phyloP scores from a whole-genome alignment of 1,140 invertebrate genomes.

The Epicauta chinensis region DNA sequence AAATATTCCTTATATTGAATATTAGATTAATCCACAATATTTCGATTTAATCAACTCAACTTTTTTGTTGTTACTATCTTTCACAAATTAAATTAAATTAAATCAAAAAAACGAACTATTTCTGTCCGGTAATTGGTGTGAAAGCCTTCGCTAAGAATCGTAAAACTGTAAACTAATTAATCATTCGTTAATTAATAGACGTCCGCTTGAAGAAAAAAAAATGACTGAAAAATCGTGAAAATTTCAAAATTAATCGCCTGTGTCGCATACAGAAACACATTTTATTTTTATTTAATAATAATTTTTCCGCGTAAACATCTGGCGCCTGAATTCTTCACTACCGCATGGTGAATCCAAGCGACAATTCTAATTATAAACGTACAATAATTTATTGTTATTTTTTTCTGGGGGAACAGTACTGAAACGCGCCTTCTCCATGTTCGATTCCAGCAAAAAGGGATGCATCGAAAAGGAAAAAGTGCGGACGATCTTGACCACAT shows the following conservation, averaged over 20 bases:
- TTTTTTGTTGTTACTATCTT: too few relatives aligned
- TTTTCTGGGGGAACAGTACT: conserved; percentile 62
- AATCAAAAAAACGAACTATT: too few relatives aligned
- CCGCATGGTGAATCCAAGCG: neutral
- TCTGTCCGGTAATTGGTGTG: too few relatives aligned
- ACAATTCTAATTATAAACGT: neutral
- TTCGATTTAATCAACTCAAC: too few relatives aligned
- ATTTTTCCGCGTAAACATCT: conserved; percentile 7
- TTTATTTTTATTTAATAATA: neutral
- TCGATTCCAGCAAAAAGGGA: conserved; percentile 65
- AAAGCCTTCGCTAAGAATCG: neutral
- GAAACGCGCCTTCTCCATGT: conserved; percentile 67
- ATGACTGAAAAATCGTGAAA: neutral
- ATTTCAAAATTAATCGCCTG: neutral
- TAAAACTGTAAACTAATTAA: too few relatives aligned
- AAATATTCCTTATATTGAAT: too few relatives aligned
- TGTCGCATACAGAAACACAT: neutral
- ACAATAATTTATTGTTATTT: too few relatives aligned
- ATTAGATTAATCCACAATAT: too few relatives aligned
- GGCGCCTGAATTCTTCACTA: conserved; percentile 6
- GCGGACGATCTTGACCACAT: conserved; percentile 65
- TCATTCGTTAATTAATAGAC: too few relatives aligned
- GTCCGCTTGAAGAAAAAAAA: too few relatives aligned
- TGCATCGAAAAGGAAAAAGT: conserved; percentile 70
- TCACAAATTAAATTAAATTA: too few relatives aligned